Conservation (phyloP, 2,797 vertebrate species). For the Pangasius sanitwongsei region DNA sequence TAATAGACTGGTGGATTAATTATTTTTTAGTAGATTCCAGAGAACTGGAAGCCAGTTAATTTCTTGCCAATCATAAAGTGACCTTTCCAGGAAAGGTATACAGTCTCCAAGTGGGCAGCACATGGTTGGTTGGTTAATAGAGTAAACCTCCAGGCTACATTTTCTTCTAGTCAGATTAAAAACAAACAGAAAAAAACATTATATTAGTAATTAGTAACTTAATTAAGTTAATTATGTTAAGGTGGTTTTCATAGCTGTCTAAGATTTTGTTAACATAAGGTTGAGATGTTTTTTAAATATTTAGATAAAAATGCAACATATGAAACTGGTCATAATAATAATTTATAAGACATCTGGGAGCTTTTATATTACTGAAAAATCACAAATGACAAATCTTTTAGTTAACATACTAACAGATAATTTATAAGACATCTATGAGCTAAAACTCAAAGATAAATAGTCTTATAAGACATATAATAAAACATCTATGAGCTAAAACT, state of each 20-base stretch:
- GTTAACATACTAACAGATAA: background rate
- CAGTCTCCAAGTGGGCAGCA: background rate
- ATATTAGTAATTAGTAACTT: background rate
- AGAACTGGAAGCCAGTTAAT: background rate
- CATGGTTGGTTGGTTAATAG: background rate
- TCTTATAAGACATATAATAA: no score
- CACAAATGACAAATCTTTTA: background rate
- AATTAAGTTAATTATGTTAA: background rate
- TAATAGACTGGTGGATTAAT: background rate
- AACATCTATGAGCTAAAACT: background rate
- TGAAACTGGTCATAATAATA: background rate
- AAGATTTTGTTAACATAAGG: background rate
- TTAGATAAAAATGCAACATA: background rate
- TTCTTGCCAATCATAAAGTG: background rate
- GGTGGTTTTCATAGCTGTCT: background rate
- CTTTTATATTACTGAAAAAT: background rate
- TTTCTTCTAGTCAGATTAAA: background rate
- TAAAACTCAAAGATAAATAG: background rate
- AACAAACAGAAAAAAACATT: background rate
- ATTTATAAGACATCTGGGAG: background rate
- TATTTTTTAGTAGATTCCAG: background rate
- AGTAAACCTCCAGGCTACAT: background rate
- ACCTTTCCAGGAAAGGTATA: background rate
- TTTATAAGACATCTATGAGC: background rate
- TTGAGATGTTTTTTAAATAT: background rate